Conservation (phyloP, 2,797 vertebrate genomes). For the Poeciliopsis paucimaculata region DNA sequence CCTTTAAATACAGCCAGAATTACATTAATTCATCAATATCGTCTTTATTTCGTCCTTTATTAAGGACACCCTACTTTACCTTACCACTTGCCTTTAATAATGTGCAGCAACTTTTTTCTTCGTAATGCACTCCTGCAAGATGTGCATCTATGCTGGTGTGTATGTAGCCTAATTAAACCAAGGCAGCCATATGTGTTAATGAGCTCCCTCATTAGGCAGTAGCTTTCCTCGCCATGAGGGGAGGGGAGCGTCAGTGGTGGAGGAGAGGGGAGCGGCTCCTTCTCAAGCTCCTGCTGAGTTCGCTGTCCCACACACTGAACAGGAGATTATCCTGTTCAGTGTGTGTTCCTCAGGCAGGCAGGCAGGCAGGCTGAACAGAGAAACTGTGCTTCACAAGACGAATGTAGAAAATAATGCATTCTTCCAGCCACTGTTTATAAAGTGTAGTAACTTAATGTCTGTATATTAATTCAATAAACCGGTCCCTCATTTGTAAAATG, state of each 20-base stretch:
- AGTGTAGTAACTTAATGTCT: not conserved
- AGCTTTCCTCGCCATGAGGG: conserved; percentile 86
- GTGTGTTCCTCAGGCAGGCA: no score
- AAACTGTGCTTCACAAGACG: conserved; percentile 42
- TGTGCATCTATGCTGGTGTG: conserved; percentile 29
- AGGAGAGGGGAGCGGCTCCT: conserved; percentile 71
- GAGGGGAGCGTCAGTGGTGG: conserved; percentile 57
- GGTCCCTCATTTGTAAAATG: not conserved
- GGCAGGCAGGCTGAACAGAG: conserved; percentile 11
- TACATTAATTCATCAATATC: not conserved
- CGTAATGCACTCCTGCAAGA: conserved; percentile 39
- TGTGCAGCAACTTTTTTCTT: conserved; percentile 53
- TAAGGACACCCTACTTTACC: conserved; percentile 24
- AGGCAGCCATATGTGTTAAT: conserved; percentile 91
- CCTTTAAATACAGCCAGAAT: not conserved
- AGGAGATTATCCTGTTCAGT: conserved; percentile 71
- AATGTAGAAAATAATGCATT: conserved; percentile 6
- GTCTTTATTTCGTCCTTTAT: conserved; percentile 5
- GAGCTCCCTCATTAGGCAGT: conserved; percentile 88
- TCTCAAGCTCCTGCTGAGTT: conserved; percentile 82
- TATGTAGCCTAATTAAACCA: conserved; percentile 89
- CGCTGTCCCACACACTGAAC: conserved; percentile 80
- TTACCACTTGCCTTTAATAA: conserved; percentile 18
- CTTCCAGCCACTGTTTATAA: not conserved
- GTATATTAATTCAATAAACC: not conserved